Evolutionary conservation across 2,797 vertebrate genomes (phyloP), one percentile per base, ranked within the genome.

Genomic region (Oreortyx pictus): DNA sequence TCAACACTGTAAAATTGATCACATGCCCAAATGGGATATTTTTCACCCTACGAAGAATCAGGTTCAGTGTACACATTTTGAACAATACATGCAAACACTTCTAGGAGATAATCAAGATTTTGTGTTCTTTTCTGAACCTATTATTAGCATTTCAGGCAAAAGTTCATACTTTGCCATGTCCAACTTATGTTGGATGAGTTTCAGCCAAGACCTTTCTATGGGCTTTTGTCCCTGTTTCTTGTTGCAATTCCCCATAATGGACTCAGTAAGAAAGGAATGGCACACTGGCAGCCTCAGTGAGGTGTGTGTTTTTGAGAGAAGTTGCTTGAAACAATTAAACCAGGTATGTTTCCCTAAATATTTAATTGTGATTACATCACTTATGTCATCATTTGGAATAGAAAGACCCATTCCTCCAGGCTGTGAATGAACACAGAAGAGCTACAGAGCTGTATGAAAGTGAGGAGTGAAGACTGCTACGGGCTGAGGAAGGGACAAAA

Each of bases 131-230:
- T 35, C 54, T 50, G 29, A 74, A 80, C 5, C 14, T 89, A 74
- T 68, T 77, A 90, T 89, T 62, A 78, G 39, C 3, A 68, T 80
- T 75, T 72, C 70, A 89, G 68, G 68, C 89, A 46, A 85, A 94
- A 85, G 56, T 75, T 77, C 62, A 49, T 85, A 25, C 11, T 75
- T 83, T 29, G 37, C 37, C 60, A 73, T 61, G 65, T 17, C 37
- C 29, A 68, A 84, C 33, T 77, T 29, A 29, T 72, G 31, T 54
- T 68, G 27, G 31, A 52, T 2, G 15, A 64, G 29, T 67, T 89
- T 79, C 57, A 61, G 31, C 2, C 0, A 75, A 46, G 29, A 65
- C n/a, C 11, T 82, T 71, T 56, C 57, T 52, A 16, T 0, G 1
- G 6, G 7, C 6, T 85, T 74, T 93, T 24, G 31, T 20, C 35